These are phyloP conservation scores for Planiliza haematocheilus DNA, from an alignment of 2,113 vertebrate genomes.

Conservation along the genomic window DNA sequence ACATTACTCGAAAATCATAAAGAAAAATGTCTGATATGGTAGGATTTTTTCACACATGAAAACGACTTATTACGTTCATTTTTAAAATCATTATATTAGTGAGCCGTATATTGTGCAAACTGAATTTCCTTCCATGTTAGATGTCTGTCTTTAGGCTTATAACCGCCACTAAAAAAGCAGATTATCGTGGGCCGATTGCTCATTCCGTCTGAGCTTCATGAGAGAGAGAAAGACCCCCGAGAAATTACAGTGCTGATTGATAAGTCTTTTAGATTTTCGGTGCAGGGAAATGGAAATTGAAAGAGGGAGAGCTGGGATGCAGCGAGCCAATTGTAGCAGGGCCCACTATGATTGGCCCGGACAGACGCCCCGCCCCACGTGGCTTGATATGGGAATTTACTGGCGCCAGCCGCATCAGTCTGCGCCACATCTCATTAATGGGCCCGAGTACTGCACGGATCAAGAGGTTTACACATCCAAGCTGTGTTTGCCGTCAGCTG, in stretches of 20 bases:
- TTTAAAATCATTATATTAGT: slow-evolving; percentile 12
- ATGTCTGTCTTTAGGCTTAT: slow-evolving; percentile 49
- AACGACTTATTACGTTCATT: not conserved
- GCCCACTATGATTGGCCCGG: slow-evolving; percentile 85
- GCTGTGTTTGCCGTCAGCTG: slow-evolving; percentile 70
- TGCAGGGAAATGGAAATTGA: slow-evolving; percentile 73
- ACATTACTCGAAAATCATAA: not conserved
- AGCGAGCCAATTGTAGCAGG: slow-evolving; percentile 85
- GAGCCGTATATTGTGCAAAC: slow-evolving; percentile 14
- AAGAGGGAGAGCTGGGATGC: slow-evolving; percentile 71
- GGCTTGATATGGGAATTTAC: slow-evolving; percentile 94
- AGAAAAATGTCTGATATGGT: not conserved
- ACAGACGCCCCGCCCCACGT: slow-evolving; percentile 80
- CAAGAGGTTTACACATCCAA: slow-evolving; percentile 63
- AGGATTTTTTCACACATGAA: slow-evolving; percentile 1
- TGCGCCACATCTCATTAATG: slow-evolving; percentile 84
- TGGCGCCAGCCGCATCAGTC: slow-evolving; percentile 94
- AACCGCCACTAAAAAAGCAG: slow-evolving; percentile 51
- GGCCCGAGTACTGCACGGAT: slow-evolving; percentile 62
- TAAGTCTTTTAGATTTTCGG: slow-evolving; percentile 77
- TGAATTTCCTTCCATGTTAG: slow-evolving; percentile 27
- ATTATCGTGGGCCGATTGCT: slow-evolving; percentile 58
- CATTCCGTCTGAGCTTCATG: slow-evolving; percentile 60
- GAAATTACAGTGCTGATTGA: slow-evolving; percentile 80
- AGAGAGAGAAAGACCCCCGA: slow-evolving; percentile 61